Conservation (phyloP, 1,140 invertebrate species). For the Hypothenemus hampei region DNA sequence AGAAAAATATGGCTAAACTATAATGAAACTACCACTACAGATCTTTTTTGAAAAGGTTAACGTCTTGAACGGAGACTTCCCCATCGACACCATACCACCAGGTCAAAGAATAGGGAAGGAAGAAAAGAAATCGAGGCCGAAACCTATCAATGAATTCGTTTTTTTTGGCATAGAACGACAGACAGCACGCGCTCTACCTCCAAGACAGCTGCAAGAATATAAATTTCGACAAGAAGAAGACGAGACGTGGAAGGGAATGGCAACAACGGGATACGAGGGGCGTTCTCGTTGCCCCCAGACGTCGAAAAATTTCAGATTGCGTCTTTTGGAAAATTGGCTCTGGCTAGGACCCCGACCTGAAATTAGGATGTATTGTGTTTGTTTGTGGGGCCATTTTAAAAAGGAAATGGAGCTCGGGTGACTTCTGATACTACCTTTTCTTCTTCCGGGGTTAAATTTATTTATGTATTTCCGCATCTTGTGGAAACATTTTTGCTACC, state of each 20-base stretch:
- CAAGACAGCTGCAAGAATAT: slow-evolving; percentile 24
- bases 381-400: no score
- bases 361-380: slow-evolving; percentile 6
- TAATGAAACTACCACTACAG: no score
- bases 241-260: no score
- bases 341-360: not conserved
- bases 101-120: slow-evolving; percentile 2
- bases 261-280: slow-evolving; percentile 10
- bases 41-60: slow-evolving; percentile 16
- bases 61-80: slow-evolving; percentile 4
- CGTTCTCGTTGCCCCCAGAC: slow-evolving; percentile 19
- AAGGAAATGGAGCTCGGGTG: no score
- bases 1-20: no score
- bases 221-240: slow-evolving; percentile 19
- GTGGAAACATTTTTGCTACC: no score
- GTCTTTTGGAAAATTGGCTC: slow-evolving; percentile 5
- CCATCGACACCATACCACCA: no score
- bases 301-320: slow-evolving; percentile 12
- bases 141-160: slow-evolving; percentile 23
- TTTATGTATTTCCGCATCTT: no score
- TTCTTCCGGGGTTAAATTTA: no score
- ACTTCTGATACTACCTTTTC: no score
- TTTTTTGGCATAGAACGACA: slow-evolving; percentile 11
- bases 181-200: slow-evolving; percentile 26
- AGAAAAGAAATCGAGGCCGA: slow-evolving; percentile 17